Conservation (phyloP, 2,888 invertebrate genomes). For the Rhagonycha lutea region DNA sequence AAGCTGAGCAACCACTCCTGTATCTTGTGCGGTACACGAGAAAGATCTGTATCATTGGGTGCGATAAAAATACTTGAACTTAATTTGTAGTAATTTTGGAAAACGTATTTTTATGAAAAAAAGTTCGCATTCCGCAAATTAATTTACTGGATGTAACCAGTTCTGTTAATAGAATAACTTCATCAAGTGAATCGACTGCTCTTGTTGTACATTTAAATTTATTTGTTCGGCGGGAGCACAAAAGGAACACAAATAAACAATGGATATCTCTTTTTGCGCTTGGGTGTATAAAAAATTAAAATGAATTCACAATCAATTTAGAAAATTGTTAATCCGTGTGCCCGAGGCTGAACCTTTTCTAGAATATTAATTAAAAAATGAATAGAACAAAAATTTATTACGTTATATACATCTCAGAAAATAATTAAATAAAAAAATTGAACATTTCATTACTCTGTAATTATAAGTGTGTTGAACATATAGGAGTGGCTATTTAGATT, state of each 20-base stretch:
- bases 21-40: background rate
- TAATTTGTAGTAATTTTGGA: background rate
- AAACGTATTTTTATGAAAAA: background rate
- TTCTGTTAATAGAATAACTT: background rate
- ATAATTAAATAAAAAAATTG: background rate
- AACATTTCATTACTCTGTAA: background rate
- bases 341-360: background rate
- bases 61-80: background rate
- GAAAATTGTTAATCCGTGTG: background rate
- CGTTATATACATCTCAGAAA: background rate
- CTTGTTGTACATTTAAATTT: background rate
- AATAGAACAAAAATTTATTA: background rate
- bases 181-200: background rate
- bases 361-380: background rate
- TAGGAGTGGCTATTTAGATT: slow-evolving; percentile 11
- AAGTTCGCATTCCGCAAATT: background rate
- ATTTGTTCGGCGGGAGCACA: background rate
- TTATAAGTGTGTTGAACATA: background rate
- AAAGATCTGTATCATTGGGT: background rate
- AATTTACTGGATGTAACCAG: background rate
- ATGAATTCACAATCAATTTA: background rate
- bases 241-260: background rate
- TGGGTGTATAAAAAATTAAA: background rate
- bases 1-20: background rate
- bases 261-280: background rate